Base-by-base conservation (phyloP, 2,888 invertebrate species). In the Cremastinae sp. region DNA sequence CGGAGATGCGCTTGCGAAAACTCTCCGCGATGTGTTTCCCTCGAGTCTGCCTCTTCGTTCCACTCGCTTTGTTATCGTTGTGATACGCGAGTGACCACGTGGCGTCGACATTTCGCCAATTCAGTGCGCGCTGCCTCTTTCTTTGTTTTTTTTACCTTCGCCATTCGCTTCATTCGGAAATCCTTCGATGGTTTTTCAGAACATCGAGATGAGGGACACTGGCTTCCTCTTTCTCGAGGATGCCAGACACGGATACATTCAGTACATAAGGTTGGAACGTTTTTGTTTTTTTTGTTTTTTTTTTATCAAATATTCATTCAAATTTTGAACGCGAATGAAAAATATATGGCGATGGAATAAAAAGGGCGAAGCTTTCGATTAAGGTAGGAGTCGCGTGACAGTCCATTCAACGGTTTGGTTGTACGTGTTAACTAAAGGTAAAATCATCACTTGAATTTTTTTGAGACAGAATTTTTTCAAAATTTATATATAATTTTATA, bases 191-290 rank as follows among this genome's bases (percentile, higher is more conserved):
- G 89, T 89, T 69, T 87, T 88, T 84, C 88, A 89, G 84, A 88
- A 88, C 80, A 86, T 86, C 83, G 89, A 85, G 80, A 89, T 89
- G 89, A 84, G 89, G 84, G 87, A 89, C 84, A 89, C 89, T 34
- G 89, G 88, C 81, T 89, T 89, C 85, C 87, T 89, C 75, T 81
- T 89, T 68, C 75, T 75, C 81, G 89, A 89, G 84, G 88, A 89
- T 76, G 87, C 89, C 76, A 86, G 89, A 79, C 89, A 89, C 77
- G 89, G 89, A 80, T 89, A 89, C 74, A 89, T 89, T 79, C 89
- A 89, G 71, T 89, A 89, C 74, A 87, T 89, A 77, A 89, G 89
- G 89, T 88, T 83, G 1, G 12, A 4, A 38, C n/a, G n/a, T n/a
- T n/a, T n/a, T 16, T 9, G 45, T n/a, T 0, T 12, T 18, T 16